Evolutionary conservation across 2,797 vertebrate species (phyloP).

Genomic region (Lacerta bilineata): DNA sequence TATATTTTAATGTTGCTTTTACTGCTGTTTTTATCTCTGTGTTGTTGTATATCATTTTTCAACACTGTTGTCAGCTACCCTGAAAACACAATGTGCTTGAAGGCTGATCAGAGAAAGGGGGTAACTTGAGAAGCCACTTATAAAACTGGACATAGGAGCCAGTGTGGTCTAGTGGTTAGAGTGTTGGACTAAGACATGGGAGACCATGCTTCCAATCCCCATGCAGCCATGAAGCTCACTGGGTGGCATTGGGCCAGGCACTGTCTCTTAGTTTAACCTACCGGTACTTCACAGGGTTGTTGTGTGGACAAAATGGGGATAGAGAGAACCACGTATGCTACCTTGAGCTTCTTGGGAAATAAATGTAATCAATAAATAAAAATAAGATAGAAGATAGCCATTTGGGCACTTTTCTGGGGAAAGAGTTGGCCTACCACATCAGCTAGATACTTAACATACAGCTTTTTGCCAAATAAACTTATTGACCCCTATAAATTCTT

Average conservation of each 20-base stretch:
- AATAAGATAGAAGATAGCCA: background rate
- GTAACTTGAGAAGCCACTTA: background rate
- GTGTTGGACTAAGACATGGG: too few relatives aligned
- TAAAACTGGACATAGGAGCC: background rate
- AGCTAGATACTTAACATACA: background rate
- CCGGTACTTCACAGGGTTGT: too few relatives aligned
- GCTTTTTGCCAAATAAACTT: background rate
- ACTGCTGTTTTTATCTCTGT: background rate
- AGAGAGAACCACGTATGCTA: too few relatives aligned
- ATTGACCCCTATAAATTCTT: background rate
- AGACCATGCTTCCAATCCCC: too few relatives aligned
- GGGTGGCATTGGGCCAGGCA: too few relatives aligned
- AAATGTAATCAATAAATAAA: too few relatives aligned
- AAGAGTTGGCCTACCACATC: background rate
- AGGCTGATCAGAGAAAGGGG: background rate
- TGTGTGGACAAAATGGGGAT: too few relatives aligned
- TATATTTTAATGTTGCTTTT: background rate
- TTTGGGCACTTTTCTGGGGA: background rate
- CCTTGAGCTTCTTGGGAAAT: too few relatives aligned
- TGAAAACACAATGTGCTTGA: background rate
- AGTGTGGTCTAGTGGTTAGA: too few relatives aligned
- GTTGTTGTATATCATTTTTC: background rate
- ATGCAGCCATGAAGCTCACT: too few relatives aligned
- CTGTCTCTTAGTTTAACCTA: too few relatives aligned
- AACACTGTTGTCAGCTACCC: background rate